A percentile compares a stretch with the other conserved stretches of the same genome.
Conservation (phyloP, 2,888 invertebrate species). For the Pandemis heparana region DNA sequence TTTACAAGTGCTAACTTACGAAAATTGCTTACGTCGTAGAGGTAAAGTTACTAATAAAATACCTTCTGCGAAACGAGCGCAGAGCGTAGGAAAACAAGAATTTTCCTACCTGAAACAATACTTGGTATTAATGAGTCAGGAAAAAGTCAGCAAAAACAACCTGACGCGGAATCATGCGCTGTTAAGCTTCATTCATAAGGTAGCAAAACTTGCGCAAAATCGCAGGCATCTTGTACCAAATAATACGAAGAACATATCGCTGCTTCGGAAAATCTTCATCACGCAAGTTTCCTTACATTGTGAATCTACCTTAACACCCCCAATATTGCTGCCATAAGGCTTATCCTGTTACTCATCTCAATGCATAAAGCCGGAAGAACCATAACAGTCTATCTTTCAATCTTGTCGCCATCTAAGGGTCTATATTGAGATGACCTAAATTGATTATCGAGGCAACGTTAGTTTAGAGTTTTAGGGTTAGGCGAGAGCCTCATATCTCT, state of each 20-base stretch:
- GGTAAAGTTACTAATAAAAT: background rate
- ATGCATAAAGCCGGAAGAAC: slow-evolving; percentile 11
- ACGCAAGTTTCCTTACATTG: background rate
- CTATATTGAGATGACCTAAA: slow-evolving; percentile 11
- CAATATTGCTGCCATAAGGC: background rate
- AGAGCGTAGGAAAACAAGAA: too few species aligned
- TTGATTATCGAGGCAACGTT: slow-evolving; percentile 11
- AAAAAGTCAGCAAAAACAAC: background rate
- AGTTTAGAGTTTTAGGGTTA: slow-evolving; percentile 9
- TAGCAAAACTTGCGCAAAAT: background rate
- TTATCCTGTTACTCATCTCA: slow-evolving; percentile 11
- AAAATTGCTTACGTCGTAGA: background rate
- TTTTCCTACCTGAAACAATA: background rate
- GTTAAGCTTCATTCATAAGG: background rate
- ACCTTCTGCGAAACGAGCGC: background rate
- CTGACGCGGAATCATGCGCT: background rate
- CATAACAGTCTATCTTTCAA: slow-evolving; percentile 13
- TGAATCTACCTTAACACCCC: background rate
- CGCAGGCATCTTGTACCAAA: background rate
- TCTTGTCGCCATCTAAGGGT: slow-evolving; percentile 3
- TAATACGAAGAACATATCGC: background rate
- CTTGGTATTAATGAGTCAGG: background rate
- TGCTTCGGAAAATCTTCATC: background rate
- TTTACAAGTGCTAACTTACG: too few species aligned
- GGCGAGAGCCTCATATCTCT: background rate